A percentile compares a stretch with the other conserved stretches of the same genome.
phyloP scores from a whole-genome alignment of 2,888 invertebrate genomes.

The Drosophila emarginata region DNA sequence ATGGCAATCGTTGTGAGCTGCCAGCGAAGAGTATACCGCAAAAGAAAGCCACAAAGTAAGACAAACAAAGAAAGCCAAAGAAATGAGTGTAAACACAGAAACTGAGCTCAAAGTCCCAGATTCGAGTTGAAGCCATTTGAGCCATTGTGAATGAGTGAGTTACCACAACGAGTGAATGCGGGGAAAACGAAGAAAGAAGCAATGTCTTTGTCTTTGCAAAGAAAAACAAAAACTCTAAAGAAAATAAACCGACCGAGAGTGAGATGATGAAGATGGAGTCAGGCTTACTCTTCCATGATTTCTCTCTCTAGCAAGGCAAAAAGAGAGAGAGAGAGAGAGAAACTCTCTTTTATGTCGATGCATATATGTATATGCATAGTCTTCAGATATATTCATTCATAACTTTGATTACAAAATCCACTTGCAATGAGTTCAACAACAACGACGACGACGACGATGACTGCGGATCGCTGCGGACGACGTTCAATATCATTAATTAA shows the following conservation, averaged over 20 bases:
- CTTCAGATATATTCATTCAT: constrained; percentile 60
- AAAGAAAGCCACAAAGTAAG: constrained; percentile 68
- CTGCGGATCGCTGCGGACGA: constrained; percentile 20
- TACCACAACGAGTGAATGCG: constrained; percentile 32
- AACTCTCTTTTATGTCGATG: constrained; percentile 20
- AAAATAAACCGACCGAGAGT: background rate
- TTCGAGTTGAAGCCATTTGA: constrained; percentile 20
- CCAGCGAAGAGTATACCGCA: constrained; percentile 50
- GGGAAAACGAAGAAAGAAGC: constrained; percentile 21
- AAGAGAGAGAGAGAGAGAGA: no score
- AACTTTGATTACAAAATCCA: constrained; percentile 69
- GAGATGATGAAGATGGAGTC: background rate
- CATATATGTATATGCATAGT: constrained; percentile 17
- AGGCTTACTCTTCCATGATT: background rate
- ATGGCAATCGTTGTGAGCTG: constrained; percentile 79
- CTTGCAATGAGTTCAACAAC: constrained; percentile 52
- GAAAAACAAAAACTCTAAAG: constrained; percentile 1
- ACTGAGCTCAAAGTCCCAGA: constrained; percentile 48
- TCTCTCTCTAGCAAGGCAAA: background rate
- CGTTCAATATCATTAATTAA: constrained; percentile 70
- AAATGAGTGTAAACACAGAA: constrained; percentile 55
- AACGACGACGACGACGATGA: background rate
- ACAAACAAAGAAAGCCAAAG: constrained; percentile 74
- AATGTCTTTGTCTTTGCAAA: constrained; percentile 37
- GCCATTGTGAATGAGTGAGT: constrained; percentile 1